These are phyloP conservation scores for Listronotus bonariensis DNA, from an alignment of 1,140 invertebrate species.

Conservation along the genomic window DNA sequence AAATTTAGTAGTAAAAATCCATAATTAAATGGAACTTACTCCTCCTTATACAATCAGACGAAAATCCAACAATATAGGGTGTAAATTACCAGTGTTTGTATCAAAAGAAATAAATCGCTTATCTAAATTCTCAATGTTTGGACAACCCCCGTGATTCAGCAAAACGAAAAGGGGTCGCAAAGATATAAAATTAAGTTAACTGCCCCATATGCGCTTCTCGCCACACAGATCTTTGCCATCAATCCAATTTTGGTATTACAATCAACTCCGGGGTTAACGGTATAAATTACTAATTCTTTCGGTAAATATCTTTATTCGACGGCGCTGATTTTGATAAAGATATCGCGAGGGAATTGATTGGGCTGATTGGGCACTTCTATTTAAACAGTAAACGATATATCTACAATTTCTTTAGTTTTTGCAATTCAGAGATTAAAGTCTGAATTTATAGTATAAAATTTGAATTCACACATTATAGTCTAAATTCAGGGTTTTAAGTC, in stretches of 20 bases:
- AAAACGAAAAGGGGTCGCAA: constrained; percentile 6
- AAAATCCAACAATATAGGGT: constrained; percentile 18
- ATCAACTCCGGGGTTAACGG: constrained; percentile 12
- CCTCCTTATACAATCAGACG: background rate
- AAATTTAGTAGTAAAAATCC: too few relatives aligned
- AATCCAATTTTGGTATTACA: constrained; percentile 30
- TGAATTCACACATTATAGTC: too few relatives aligned
- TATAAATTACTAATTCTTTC: constrained; percentile 35
- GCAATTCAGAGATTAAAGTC: too few relatives aligned
- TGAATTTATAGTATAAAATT: too few relatives aligned
- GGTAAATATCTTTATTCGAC: constrained; percentile 22
- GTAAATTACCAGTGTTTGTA: constrained; percentile 18
- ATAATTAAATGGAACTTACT: too few relatives aligned
- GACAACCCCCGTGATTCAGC: constrained; percentile 23
- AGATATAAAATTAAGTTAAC: constrained; percentile 37
- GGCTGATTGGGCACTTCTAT: too few relatives aligned
- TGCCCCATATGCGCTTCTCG: constrained; percentile 24
- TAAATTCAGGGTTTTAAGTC: too few relatives aligned
- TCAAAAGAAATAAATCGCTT: constrained; percentile 32
- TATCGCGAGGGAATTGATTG: constrained; percentile 2
- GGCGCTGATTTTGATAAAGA: background rate
- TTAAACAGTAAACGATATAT: too few relatives aligned
- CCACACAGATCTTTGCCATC: constrained; percentile 12
- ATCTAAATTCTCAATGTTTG: constrained; percentile 33
- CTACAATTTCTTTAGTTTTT: too few relatives aligned